Evolutionary conservation across 2,113 vertebrate species (phyloP).

Genomic region (Cottus gobio): DNA sequence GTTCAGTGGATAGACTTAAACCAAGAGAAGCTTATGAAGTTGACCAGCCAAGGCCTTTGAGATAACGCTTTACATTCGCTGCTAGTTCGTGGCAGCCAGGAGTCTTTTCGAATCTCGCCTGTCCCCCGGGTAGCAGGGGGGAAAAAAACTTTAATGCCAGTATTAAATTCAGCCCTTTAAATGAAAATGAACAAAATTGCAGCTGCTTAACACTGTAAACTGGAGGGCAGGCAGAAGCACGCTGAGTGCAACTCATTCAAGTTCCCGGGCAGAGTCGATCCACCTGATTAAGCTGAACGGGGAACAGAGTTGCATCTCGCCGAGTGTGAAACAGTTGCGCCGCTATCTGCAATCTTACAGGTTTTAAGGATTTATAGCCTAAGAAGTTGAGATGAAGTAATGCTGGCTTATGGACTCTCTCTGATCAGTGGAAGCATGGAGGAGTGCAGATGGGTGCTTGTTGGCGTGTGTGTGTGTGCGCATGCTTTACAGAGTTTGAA

Average conservation of each 20-base stretch:
- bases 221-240: conserved; percentile 28
- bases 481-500: conserved; percentile 39
- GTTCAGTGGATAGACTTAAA: conserved; percentile 63
- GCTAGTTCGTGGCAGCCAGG: conserved; percentile 54
- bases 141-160: conserved; percentile 61
- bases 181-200: conserved; percentile 69
- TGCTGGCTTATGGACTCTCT: conserved; percentile 45
- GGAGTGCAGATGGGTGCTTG: neutral
- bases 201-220: conserved; percentile 55
- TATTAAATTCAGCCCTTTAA: conserved; percentile 68
- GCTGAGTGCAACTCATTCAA: conserved; percentile 40
- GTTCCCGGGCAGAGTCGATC: conserved; percentile 42
- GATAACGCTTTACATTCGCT: conserved; percentile 66
- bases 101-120: conserved; percentile 58
- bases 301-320: conserved; percentile 33
- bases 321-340: conserved; percentile 42
- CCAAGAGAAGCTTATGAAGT: conserved; percentile 66
- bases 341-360: conserved; percentile 55
- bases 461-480: neutral
- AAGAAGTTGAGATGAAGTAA: conserved; percentile 42
- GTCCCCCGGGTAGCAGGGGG: conserved; percentile 44
- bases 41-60: conserved; percentile 69
- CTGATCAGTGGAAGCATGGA: conserved; percentile 37
- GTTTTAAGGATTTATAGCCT: conserved; percentile 51
- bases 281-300: conserved; percentile 52